Conservation (phyloP, 2,797 vertebrate genomes). For the Hippocampus kuda region DNA sequence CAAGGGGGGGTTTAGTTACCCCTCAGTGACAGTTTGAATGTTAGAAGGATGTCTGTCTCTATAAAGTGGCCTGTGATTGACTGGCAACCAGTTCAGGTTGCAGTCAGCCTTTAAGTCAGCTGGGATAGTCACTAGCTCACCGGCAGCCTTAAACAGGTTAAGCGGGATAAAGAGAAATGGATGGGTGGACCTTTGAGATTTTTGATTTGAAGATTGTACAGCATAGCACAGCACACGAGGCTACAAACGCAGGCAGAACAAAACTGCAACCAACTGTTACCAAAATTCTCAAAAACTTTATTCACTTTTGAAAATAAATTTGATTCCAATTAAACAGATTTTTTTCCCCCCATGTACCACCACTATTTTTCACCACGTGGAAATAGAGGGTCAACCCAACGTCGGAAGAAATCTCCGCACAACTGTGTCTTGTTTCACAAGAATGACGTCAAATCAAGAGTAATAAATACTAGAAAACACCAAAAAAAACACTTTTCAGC, state of each 20-base stretch:
- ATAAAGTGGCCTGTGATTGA: too few species aligned
- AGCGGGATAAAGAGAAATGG: too few species aligned
- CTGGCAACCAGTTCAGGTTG: too few species aligned
- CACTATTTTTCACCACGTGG: slow-evolving; percentile 49
- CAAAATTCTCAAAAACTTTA: slow-evolving; percentile 50
- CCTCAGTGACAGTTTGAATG: too few species aligned
- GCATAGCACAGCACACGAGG: not conserved
- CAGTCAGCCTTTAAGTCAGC: too few species aligned
- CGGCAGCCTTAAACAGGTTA: too few species aligned
- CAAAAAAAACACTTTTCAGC: slow-evolving; percentile 9
- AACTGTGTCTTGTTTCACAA: slow-evolving; percentile 52
- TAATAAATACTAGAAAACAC: slow-evolving; percentile 68
- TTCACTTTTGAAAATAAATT: slow-evolving; percentile 60
- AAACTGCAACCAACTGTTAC: slow-evolving; percentile 21
- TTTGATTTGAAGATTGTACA: not conserved
- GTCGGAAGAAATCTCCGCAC: slow-evolving; percentile 45
- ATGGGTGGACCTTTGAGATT: not conserved
- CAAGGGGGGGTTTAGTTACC: too few species aligned
- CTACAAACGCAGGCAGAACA: slow-evolving; percentile 22
- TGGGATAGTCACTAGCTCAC: too few species aligned
- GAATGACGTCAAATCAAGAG: slow-evolving; percentile 58
- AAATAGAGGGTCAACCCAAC: slow-evolving; percentile 39
- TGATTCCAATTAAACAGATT: slow-evolving; percentile 42
- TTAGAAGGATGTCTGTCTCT: too few species aligned
- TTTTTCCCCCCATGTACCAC: slow-evolving; percentile 21